Evolutionary conservation across 2,797 vertebrate species (phyloP).

Genomic region (Acomys russatus): DNA sequence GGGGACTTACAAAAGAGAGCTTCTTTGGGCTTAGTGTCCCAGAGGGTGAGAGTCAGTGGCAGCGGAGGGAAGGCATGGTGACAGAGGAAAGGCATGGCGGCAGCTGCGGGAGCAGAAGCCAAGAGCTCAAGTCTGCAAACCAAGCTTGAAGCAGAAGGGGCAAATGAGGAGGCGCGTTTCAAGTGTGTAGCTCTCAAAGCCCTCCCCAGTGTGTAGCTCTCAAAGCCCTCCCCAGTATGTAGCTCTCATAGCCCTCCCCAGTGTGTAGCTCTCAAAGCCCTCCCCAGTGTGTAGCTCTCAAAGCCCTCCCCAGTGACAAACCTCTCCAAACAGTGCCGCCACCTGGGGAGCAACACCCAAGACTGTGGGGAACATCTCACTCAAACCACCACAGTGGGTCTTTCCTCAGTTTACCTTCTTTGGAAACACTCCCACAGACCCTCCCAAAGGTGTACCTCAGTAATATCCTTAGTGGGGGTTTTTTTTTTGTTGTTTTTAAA

Average conservation of each 20-base stretch:
- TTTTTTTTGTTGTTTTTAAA: not conserved
- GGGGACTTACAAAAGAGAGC: not conserved
- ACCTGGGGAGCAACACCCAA: not conserved
- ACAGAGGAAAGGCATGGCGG: no score
- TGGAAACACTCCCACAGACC: not conserved
- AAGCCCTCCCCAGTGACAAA: not conserved
- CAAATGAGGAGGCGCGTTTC: not conserved
- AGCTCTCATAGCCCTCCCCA: no score
- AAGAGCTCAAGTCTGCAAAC: not conserved
- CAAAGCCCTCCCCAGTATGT: not conserved
- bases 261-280: not conserved
- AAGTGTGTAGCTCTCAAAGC: not conserved
- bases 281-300: no score
- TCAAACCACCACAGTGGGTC: not conserved
- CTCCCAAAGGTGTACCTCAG: not conserved
- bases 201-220: not conserved
- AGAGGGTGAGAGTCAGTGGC: not conserved
- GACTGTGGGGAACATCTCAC: not conserved
- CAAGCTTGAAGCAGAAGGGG: not conserved
- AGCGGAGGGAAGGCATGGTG: not conserved
- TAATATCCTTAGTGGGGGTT: not conserved
- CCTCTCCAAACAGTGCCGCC: not conserved
- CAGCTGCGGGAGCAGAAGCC: not conserved
- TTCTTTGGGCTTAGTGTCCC: not conserved
- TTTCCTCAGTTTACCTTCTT: not conserved